These are phyloP conservation scores for Lytechinus pictus DNA, from an alignment of 35 echinoderm and acorn worm species.

Conservation along the genomic window DNA sequence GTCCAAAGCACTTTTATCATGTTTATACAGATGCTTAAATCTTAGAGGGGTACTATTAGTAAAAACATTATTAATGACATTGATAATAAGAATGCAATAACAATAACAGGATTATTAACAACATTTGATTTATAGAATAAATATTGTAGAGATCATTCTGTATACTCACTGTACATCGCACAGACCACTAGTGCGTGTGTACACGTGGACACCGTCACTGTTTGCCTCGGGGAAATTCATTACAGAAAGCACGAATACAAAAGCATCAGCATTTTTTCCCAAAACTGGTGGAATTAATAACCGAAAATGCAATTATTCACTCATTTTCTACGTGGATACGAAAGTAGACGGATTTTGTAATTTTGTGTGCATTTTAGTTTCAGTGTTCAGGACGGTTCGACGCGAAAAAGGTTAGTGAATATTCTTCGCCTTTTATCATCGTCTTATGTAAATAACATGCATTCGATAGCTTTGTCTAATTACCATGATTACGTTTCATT, in stretches of 20 bases:
- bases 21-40: not conserved
- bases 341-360: not conserved
- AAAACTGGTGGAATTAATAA: not conserved
- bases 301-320: not conserved
- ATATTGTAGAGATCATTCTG: not conserved
- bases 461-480: not conserved
- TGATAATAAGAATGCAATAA: not conserved
- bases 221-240: not conserved
- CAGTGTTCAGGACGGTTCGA: not conserved
- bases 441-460: not conserved
- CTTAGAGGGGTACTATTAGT: not conserved
- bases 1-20: not conserved
- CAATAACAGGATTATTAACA: not conserved
- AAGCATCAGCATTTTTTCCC: not conserved
- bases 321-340: not conserved
- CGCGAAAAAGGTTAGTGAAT: not conserved
- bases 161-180: not conserved
- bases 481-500: conserved; percentile 5
- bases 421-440: not conserved
- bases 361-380: not conserved
- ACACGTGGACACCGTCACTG: not conserved
- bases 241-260: not conserved
- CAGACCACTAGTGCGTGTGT: not conserved
- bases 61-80: not conserved
- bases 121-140: not conserved